Percentiles rank a stretch among this genome's conserved stretches.
Evolutionary conservation across 2,113 vertebrate species (phyloP).

Genomic region (Ammodytes marinus): DNA sequence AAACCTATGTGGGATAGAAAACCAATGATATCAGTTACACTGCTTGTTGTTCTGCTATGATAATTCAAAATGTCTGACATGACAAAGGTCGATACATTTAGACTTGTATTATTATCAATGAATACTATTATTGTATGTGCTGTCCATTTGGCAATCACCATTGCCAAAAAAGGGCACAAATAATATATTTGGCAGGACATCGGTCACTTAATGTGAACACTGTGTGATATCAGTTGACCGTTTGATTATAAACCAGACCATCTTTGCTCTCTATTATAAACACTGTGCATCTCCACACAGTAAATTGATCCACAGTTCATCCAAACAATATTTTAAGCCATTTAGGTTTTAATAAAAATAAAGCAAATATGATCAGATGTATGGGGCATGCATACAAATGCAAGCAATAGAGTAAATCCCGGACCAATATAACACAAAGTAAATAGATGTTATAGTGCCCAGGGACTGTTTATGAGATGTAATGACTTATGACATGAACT

Average conservation of each 20-base stretch:
- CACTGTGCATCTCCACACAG: neutral
- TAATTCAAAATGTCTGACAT: neutral
- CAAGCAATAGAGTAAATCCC: neutral
- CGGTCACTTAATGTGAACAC: neutral
- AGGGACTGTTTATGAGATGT: neutral
- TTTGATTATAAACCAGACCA: neutral
- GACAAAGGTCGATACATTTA: neutral
- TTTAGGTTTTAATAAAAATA: neutral
- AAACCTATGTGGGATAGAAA: neutral
- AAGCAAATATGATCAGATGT: neutral
- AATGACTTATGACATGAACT: neutral
- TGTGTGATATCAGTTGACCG: neutral
- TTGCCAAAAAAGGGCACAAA: neutral
- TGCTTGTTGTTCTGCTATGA: neutral
- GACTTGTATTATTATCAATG: neutral
- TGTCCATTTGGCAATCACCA: neutral
- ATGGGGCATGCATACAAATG: too few relatives aligned
- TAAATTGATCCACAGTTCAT: neutral
- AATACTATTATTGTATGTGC: neutral
- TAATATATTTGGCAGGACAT: neutral
- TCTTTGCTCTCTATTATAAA: neutral
- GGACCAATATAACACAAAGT: neutral
- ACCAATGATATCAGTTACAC: neutral
- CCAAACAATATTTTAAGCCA: too few relatives aligned
- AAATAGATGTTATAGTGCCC: neutral